Evolutionary conservation across 2,113 vertebrate genomes (phyloP).

Genomic region (Empidonax traillii): DNA sequence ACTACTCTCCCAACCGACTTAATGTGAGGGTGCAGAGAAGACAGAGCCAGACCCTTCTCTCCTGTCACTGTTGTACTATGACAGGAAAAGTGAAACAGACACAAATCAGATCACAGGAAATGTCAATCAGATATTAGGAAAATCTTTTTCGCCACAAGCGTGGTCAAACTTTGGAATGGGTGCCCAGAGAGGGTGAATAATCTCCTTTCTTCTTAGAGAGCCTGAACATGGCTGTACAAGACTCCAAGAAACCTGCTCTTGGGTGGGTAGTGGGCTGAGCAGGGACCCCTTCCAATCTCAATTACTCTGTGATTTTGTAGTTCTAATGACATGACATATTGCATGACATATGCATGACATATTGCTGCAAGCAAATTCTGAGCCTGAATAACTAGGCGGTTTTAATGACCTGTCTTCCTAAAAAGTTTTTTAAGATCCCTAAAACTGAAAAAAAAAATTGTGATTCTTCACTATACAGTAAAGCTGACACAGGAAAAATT

Average conservation of each 20-base stretch:
- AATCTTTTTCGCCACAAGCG: rapidly evolving
- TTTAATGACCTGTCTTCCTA: background rate
- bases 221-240: background rate
- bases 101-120: background rate
- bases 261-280: background rate
- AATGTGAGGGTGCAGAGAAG: background rate
- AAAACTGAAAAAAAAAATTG: background rate
- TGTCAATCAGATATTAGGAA: background rate
- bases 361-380: background rate
- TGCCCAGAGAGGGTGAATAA: background rate
- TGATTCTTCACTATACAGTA: background rate
- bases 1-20: background rate
- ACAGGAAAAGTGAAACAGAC: background rate
- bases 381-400: background rate
- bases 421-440: background rate
- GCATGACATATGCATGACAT: background rate
- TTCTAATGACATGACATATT: background rate
- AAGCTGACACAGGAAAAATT: background rate
- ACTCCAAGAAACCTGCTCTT: background rate
- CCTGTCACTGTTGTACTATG: background rate
- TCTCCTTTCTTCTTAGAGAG: background rate
- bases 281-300: background rate
- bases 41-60: background rate
- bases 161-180: background rate
- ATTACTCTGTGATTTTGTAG: background rate